Evolutionary conservation across 2,797 vertebrate species (phyloP), one percentile per base, ranked within the genome.

Genomic region (Phataginus tricuspis): DNA sequence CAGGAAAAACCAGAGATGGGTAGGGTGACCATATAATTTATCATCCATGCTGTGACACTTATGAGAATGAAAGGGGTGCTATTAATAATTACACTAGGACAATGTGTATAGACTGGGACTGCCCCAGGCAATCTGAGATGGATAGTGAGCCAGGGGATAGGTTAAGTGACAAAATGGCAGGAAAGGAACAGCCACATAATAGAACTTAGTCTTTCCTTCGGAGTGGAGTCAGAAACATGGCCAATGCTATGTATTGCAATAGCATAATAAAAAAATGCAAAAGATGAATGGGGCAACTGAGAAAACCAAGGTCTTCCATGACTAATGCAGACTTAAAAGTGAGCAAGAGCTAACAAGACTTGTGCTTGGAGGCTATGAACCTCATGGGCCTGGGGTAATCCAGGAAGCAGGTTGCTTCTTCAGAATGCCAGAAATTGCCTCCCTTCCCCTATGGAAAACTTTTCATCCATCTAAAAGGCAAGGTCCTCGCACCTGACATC

Each of bases 31-130:
- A 19, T 88, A 71, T 34, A 89, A 84, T 86, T 96, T 89, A 95
- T 97, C 86, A 94, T 86, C 66, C 57, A 63, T 21, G 12, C 55
- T 13, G 3, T 42, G 84, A 94, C 64, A 89, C 45, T 91, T 61
- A 39, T 2, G n/a, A 86, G 86, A 91, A 96, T 84, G 79, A 96
- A 97, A 97, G 53, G 21, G 89, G 79, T 92, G 86, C 42, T 95
- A 87, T 94, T 92, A 94, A 95, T 95, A 96, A 95, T 93, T 96
- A 91, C 7, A 29, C 31, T 16, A 25, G 71, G 74, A 91, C 69
- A 89, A 93, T n/a, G 39, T 16, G 74, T 89, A 49, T 86, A 80
- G 93, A 84, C 34, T 82, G 69, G 74, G 91, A 68, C 83, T 96
- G 83, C 78, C 96, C 77, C 77, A 68, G 69, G 79, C 93, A 84